These are phyloP conservation scores for Acanthoscelides obtectus DNA, from an alignment of 2,888 invertebrate species.

Conservation along the genomic window DNA sequence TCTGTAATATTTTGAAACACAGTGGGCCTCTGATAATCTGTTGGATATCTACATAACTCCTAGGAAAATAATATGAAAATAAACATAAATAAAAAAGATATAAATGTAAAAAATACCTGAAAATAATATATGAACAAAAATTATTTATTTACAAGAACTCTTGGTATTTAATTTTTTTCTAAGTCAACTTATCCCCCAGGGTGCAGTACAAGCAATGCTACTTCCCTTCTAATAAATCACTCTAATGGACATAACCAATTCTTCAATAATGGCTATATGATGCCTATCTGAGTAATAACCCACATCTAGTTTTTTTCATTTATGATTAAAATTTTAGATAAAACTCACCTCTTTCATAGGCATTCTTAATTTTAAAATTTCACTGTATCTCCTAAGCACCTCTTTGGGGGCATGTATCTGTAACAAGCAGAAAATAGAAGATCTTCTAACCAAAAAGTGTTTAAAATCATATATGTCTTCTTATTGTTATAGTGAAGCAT, in stretches of 20 bases:
- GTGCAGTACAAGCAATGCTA: no score
- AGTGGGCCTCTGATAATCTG: conserved; percentile 53
- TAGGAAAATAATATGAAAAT: conserved; percentile 34
- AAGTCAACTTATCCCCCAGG: neutral
- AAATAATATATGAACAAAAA: no score
- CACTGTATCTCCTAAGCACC: conserved; percentile 81
- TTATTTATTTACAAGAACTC: no score
- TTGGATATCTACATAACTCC: conserved; percentile 60
- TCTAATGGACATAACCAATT: no score
- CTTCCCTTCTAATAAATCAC: no score
- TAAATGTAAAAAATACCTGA: neutral
- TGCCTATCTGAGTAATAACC: no score
- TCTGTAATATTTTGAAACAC: conserved; percentile 60
- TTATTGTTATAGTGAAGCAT: neutral
- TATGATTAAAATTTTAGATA: no score
- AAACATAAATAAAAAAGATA: conserved; percentile 6
- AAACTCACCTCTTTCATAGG: conserved; percentile 80
- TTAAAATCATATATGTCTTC: neutral
- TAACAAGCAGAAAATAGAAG: conserved; percentile 35
- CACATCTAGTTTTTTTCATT: no score
- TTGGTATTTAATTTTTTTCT: no score
- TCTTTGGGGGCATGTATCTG: conserved; percentile 81
- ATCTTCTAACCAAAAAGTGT: neutral
- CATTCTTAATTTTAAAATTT: conserved; percentile 87
- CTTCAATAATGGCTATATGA: no score